Evolutionary conservation across 2,113 vertebrate genomes (phyloP).

Genomic region (Coturnix japonica): DNA sequence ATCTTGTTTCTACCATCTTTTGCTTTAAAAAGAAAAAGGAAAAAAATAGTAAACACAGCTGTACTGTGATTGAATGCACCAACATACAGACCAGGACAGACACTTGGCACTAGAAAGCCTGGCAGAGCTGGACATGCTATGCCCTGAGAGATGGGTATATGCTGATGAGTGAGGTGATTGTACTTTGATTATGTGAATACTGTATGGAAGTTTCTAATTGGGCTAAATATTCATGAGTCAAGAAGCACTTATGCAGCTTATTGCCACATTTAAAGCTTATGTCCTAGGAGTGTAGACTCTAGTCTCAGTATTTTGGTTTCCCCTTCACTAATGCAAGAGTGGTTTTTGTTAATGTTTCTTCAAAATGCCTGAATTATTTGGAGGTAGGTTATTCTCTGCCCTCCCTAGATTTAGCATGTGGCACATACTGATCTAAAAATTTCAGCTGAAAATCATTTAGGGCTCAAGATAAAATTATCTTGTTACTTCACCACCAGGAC

Average conservation of each 20-base stretch:
- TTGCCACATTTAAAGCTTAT: background rate
- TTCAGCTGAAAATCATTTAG: background rate
- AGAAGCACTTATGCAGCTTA: background rate
- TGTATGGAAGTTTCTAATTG: background rate
- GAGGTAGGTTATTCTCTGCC: background rate
- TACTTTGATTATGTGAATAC: background rate
- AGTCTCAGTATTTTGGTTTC: background rate
- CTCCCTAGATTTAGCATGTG: background rate
- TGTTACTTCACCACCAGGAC: background rate
- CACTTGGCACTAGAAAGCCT: background rate
- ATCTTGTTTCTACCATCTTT: background rate
- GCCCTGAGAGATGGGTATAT: background rate
- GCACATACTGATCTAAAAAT: background rate
- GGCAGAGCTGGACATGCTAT: background rate
- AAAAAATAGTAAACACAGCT: background rate
- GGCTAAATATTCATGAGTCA: background rate
- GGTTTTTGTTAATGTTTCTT: background rate
- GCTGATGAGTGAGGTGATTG: background rate
- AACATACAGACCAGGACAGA: background rate
- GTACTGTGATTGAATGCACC: background rate
- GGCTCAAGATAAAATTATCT: background rate
- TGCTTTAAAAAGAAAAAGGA: background rate
- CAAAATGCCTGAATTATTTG: background rate
- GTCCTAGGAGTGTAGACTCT: fast-evolving
- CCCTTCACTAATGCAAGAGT: fast-evolving